These are phyloP conservation scores for Numenius arquata DNA, from an alignment of 2,113 vertebrate genomes.

Conservation along the genomic window DNA sequence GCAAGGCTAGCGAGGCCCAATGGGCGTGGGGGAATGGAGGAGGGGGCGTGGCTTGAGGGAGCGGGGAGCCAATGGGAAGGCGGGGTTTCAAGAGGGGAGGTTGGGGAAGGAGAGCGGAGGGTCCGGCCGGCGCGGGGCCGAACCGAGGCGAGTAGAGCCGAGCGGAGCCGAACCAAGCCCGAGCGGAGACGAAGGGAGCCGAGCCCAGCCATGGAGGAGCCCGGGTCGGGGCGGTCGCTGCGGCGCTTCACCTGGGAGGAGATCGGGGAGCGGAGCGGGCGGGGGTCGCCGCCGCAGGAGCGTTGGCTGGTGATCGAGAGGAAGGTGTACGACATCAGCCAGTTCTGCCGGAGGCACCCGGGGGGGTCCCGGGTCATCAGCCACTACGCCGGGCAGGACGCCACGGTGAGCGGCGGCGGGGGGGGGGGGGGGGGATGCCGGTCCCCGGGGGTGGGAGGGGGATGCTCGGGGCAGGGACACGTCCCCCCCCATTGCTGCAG, in stretches of 20 bases:
- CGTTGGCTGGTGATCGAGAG: slow-evolving; percentile 66
- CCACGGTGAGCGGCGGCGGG: slow-evolving; percentile 52
- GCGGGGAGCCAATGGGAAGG: neutral
- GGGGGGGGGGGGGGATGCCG: neutral
- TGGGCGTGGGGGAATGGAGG: neutral
- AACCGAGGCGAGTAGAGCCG: neutral
- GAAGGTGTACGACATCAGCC: slow-evolving; percentile 71
- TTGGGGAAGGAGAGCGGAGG: neutral
- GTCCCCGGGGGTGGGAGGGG: neutral
- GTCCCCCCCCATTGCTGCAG: neutral
- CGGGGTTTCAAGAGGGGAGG: neutral
- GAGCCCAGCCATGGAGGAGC: neutral
- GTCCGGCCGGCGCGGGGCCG: neutral
- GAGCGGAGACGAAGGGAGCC: neutral
- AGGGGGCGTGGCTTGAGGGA: neutral
- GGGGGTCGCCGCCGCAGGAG: neutral
- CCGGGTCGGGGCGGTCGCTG: neutral
- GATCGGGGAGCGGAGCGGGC: neutral
- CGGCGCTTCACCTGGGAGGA: slow-evolving; percentile 29
- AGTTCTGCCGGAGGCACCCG: slow-evolving; percentile 50
- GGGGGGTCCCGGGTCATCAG: slow-evolving; percentile 62
- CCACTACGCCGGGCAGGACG: slow-evolving; percentile 71
- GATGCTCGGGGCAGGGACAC: too few relatives aligned
- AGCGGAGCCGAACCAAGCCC: neutral
- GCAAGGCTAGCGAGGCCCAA: neutral